Evolutionary conservation across 2,113 vertebrate species (phyloP).

Genomic region (Planiliza haematocheilus): DNA sequence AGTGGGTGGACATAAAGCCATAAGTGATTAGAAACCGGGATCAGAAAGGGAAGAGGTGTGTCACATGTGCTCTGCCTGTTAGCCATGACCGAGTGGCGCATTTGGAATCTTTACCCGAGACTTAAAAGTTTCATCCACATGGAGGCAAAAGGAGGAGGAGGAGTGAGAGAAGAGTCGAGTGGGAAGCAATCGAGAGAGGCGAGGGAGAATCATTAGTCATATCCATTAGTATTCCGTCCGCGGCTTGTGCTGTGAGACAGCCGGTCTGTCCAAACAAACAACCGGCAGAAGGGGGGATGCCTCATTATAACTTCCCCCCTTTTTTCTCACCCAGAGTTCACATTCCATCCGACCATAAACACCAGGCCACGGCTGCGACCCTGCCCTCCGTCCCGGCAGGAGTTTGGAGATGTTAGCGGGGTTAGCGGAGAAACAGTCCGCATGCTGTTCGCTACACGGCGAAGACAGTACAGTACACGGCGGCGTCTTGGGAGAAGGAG

Average conservation of each 20-base stretch:
- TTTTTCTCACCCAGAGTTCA: conserved; percentile 66
- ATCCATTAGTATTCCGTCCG: conserved; percentile 77
- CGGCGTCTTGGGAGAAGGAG: conserved; percentile 7
- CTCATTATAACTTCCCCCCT: conserved; percentile 69
- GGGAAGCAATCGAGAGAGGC: conserved; percentile 28
- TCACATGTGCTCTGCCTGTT: conserved; percentile 4
- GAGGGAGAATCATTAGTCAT: conserved; percentile 68
- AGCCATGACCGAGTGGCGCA: conserved; percentile 15
- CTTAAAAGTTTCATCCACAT: conserved; percentile 31
- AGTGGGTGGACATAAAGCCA: too few species aligned
- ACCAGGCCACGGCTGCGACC: conserved; percentile 49
- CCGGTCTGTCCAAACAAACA: conserved; percentile 78
- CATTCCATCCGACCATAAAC: conserved; percentile 74
- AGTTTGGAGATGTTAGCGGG: conserved; percentile 56
- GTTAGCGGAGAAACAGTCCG: conserved; percentile 44
- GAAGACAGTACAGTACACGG: conserved; percentile 27
- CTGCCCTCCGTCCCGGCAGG: conserved; percentile 55
- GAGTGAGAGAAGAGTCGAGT: conserved; percentile 21
- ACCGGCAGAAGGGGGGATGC: conserved; percentile 63
- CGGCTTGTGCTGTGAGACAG: conserved; percentile 74
- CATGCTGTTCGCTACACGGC: conserved; percentile 54
- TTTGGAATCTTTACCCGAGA: conserved; percentile 19
- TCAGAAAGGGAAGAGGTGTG: conserved; percentile 29
- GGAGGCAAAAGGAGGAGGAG: conserved; percentile 3
- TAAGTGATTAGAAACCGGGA: conserved; percentile 52